Conservation (phyloP, 2,797 vertebrate species). For the Catamblyrhynchus diadema region DNA sequence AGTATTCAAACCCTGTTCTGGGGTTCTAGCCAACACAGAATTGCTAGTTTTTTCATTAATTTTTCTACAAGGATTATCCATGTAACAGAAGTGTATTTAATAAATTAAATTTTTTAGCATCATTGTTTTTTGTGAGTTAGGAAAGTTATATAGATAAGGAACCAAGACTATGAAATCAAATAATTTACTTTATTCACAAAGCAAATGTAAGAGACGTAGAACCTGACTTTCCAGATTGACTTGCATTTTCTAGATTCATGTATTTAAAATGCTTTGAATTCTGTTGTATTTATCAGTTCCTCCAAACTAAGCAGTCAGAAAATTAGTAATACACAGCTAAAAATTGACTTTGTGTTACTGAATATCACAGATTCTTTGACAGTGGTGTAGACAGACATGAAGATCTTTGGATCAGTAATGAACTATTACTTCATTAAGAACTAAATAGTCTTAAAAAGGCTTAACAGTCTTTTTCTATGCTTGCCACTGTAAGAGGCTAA, state of each 20-base stretch:
- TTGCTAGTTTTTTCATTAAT: neutral
- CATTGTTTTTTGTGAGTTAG: neutral
- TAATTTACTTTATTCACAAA: neutral
- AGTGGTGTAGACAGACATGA: neutral
- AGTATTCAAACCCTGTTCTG: neutral
- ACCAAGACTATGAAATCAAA: neutral
- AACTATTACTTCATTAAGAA: too few species aligned
- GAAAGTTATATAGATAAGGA: neutral
- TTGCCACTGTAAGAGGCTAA: neutral
- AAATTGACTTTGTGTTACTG: neutral
- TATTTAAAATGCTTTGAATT: neutral
- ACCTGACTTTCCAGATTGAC: neutral
- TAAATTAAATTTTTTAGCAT: neutral
- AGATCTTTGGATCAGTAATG: neutral
- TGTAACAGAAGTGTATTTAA: neutral
- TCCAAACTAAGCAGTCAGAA: neutral
- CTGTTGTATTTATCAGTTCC: neutral
- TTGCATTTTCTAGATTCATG: neutral
- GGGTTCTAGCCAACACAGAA: neutral
- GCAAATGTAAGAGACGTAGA: neutral
- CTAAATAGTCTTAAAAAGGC: too few species aligned
- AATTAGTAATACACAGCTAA: neutral
- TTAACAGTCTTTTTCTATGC: neutral
- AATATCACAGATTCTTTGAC: neutral
- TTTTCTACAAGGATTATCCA: neutral